Percentiles rank a stretch among this genome's conserved stretches.
Evolutionary conservation across 2,888 invertebrate species (phyloP).

Genomic region (Melanostoma scalare): DNA sequence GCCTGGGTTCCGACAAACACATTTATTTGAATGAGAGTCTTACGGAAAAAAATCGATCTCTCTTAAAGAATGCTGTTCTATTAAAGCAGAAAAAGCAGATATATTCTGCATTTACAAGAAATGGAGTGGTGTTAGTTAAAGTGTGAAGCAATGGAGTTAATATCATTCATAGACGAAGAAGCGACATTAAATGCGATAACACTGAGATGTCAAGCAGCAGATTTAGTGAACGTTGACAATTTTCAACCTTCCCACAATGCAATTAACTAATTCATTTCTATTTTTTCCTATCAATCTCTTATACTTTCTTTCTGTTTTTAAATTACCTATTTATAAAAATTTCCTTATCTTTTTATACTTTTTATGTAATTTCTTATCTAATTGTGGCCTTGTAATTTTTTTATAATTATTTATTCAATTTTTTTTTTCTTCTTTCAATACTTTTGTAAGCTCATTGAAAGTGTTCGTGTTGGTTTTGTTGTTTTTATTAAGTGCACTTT

Average conservation of each 20-base stretch:
- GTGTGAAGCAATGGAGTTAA: conserved; percentile 5
- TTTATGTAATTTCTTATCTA: no score
- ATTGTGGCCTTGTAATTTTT: not conserved
- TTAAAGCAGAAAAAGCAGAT: conserved; percentile 4
- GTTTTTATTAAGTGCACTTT: not conserved
- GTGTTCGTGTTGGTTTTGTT: not conserved
- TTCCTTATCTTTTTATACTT: no score
- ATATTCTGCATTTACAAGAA: conserved; percentile 4
- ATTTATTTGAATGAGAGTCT: conserved; percentile 19
- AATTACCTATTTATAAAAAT: no score
- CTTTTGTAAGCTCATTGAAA: not conserved
- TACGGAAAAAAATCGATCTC: conserved; percentile 4
- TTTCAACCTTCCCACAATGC: not conserved
- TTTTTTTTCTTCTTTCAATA: no score
- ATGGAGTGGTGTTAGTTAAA: conserved; percentile 2
- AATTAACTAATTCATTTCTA: not conserved
- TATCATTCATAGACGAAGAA: no score
- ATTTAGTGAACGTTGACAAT: not conserved
- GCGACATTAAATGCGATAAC: no score
- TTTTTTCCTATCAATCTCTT: not conserved
- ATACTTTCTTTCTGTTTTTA: no score
- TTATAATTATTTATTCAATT: no score
- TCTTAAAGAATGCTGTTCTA: not conserved
- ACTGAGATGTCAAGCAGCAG: conserved; percentile 9
- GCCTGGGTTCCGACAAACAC: conserved; percentile 9